Evolutionary conservation across 2,797 vertebrate species (phyloP).

Genomic region (Pangasius mekongensis): DNA sequence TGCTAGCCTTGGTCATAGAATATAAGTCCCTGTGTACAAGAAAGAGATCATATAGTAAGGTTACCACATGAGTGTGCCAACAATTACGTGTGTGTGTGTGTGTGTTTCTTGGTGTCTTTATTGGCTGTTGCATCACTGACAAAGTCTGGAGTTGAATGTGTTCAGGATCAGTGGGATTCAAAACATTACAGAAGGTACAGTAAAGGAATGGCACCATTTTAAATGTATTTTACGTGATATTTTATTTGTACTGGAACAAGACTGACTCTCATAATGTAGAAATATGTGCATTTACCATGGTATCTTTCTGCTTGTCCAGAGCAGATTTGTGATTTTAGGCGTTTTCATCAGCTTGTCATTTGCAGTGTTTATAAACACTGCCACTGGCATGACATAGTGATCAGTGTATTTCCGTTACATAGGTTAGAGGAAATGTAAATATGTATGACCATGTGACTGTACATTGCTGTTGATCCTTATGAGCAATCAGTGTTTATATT

Average conservation of each 20-base stretch:
- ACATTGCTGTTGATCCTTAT: not conserved
- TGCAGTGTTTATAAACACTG: not conserved
- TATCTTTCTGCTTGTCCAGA: not conserved
- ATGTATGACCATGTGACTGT: not conserved
- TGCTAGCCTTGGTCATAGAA: not conserved
- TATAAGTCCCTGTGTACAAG: not conserved
- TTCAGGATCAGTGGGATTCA: not conserved
- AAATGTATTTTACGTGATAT: not conserved
- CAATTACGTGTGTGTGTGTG: constrained; percentile 1
- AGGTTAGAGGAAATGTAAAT: not conserved
- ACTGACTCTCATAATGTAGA: not conserved
- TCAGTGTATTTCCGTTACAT: not conserved
- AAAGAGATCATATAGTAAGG: not conserved
- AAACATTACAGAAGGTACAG: not conserved
- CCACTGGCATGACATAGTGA: not conserved
- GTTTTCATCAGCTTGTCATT: not conserved
- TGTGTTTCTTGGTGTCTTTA: not conserved
- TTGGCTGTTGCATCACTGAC: not conserved
- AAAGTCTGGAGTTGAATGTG: not conserved
- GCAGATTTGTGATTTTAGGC: not conserved
- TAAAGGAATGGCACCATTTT: not conserved
- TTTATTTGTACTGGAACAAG: not conserved
- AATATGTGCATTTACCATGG: not conserved
- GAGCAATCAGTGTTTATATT: not conserved
- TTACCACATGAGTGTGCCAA: not conserved